These are phyloP conservation scores for Madoqua kirkii DNA, from an alignment of 2,113 vertebrate species.

Conservation along the genomic window DNA sequence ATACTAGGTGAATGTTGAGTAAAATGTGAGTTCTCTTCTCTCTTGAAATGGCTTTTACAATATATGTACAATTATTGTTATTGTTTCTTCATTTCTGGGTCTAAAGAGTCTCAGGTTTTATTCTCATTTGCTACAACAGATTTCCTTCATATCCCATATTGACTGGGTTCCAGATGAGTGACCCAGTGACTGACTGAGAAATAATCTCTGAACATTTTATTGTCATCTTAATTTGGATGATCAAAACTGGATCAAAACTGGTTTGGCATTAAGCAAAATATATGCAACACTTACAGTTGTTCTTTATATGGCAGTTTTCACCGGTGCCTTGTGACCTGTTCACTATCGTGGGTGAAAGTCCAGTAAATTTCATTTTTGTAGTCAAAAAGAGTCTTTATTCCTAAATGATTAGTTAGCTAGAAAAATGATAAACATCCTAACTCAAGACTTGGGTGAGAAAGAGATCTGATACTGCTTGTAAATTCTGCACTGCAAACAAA, in stretches of 20 bases:
- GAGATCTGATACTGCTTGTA: neutral
- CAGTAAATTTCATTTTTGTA: neutral
- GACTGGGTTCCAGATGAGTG: neutral
- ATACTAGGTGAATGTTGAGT: neutral
- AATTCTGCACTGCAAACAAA: neutral
- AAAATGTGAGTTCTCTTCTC: neutral
- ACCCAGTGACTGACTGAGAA: neutral
- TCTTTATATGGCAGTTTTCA: neutral
- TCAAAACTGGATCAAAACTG: neutral
- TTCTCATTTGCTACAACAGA: neutral
- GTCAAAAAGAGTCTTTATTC: neutral
- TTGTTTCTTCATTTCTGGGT: neutral
- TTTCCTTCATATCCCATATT: neutral
- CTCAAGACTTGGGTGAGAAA: neutral
- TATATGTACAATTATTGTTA: neutral
- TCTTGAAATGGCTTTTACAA: neutral
- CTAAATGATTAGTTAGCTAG: neutral
- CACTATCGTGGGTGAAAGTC: conserved; percentile 20
- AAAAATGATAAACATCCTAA: neutral
- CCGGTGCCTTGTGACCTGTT: neutral
- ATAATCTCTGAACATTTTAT: neutral
- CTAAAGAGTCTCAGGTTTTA: neutral
- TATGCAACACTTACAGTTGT: neutral
- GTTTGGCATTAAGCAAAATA: neutral
- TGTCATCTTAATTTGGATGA: neutral